phyloP scores from a whole-genome alignment of 1,140 invertebrate species.

The Drosophila ficusphila region DNA sequence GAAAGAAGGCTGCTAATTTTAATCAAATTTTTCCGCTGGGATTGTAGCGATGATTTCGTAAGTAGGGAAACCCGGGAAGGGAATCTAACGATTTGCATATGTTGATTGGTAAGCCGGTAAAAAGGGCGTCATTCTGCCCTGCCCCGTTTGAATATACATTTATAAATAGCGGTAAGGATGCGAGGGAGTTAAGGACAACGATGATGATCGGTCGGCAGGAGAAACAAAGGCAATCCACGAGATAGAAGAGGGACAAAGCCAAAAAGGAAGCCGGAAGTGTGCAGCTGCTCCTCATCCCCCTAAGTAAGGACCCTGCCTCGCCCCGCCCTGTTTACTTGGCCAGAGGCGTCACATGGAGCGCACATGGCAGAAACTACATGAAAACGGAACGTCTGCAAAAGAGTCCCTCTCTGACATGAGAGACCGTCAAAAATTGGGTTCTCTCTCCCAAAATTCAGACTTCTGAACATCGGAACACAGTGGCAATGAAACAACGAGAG shows the following conservation, averaged over 20 bases:
- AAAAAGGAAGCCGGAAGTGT: constrained; percentile 65
- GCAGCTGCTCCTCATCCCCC: constrained; percentile 30
- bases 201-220: constrained; percentile 24
- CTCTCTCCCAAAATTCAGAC: constrained; percentile 37
- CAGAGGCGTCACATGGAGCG: constrained; percentile 66
- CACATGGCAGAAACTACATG: constrained; percentile 68
- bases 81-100: constrained; percentile 38
- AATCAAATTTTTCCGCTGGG: constrained; percentile 63
- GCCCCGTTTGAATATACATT: not conserved
- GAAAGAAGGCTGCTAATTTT: constrained; percentile 52
- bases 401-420: constrained; percentile 1
- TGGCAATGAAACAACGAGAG: constrained; percentile 14
- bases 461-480: constrained; percentile 10
- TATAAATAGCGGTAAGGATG: constrained; percentile 14
- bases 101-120: constrained; percentile 29
- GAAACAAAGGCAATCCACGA: constrained; percentile 21
- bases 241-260: constrained; percentile 6
- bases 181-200: constrained; percentile 6
- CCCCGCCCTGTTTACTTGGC: not conserved
- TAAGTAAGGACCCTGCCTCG: no score
- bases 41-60: constrained; percentile 9
- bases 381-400: constrained; percentile 44
- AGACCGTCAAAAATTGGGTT: no score
- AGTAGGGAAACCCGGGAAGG: constrained; percentile 1
- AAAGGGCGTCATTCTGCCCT: constrained; percentile 24